Evolutionary conservation across 2,113 vertebrate species (phyloP), one percentile per base, ranked within the genome.

Genomic region (Oreochromis aureus): DNA sequence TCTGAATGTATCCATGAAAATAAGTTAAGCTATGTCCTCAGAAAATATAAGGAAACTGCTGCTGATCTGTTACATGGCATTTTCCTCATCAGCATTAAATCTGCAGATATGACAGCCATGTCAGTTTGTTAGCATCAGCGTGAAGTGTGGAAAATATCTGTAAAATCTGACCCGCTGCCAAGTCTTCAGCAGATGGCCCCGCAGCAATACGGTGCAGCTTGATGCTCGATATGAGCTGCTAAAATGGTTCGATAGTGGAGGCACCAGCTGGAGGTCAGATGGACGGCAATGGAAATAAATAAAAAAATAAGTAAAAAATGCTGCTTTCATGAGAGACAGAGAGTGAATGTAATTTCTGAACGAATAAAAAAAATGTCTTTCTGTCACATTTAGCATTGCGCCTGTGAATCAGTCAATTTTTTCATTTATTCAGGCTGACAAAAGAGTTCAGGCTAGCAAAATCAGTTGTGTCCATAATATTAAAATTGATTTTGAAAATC

Each of bases 111-210:
- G 66, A 89, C 87, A 93, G 80, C 73, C 84, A 12, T 46, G 81
- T 71, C 79, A 83, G 61, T 89, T 73, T 88, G 89, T 90, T 88
- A 89, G 87, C 81, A 66, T 89, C 79, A 63, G 86, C n/a, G 27
- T 69, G 80, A 87, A 86, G 93, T 78, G 3, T 73, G 51, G 79
- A 82, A 51, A 80, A 90, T 90, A 91, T 89, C 87, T 86, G 83
- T 87, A 86, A 53, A 89, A 89, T 87, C 9, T 89, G 90, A 93
- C 85, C 87, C 73, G 36, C 54, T 84, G 93, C 93, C 93, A 93
- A 89, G 56, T 90, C 82, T 63, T 91, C 48, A 91, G 82, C 94
- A 93, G 92, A 94, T 93, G 91, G 90, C 81, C 90, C 81, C 39
- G 85, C 54, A 87, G 93, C 84, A 86, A 87, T 83, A 81, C 18